Base-by-base conservation (phyloP, 2,113 vertebrate genomes). In the Pachyramphus minor region DNA sequence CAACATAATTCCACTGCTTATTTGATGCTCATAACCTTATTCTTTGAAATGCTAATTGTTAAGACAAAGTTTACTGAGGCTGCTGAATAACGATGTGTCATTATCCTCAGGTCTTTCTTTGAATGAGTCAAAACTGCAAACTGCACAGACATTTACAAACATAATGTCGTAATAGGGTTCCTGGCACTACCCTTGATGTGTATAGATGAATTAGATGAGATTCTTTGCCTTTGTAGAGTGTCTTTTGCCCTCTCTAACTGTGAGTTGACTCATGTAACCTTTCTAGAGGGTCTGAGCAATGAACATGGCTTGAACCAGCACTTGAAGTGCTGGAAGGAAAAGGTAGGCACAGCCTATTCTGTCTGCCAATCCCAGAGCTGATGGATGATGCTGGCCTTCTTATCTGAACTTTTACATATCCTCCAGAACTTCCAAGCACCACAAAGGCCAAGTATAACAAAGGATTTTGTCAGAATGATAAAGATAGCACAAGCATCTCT, bases 11-110 rank as follows among this genome's bases (percentile, higher is more conserved):
- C 16, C 47, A 52, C n/a, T 84, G 47, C 92, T 96, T 95, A 35
- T 77, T 88, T 90, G 31, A 74, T 75, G 42, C 17, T 53, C n/a
- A 74, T 60, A 75, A 88, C 50, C 28, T 80, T 69, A 63, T 25
- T 63, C 42, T 95, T 91, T 94, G 35, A 95, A 90, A 95, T 80
- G 39, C 3, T 88, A 83, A 69, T 69, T 89, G 55, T 86, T 81
- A 64, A 74, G 47, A 56, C 39, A 60, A 90, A 84, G 27, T 78
- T 88, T 81, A 72, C 52, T 63, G 44, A 74, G 41, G 24, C 60
- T 84, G 44, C 52, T 89, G 76, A 77, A 89, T 84, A 86, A 67
- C 28, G 55, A 90, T 25, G 11, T 28, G 52, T 35, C n/a, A 66
- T 77, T 83, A 77, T 45, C 33, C 68, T 74, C 68, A 49, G 10